Evolutionary conservation across 2,113 vertebrate genomes (phyloP), one percentile per base, ranked within the genome.

Genomic region (Pterocles burchelli): DNA sequence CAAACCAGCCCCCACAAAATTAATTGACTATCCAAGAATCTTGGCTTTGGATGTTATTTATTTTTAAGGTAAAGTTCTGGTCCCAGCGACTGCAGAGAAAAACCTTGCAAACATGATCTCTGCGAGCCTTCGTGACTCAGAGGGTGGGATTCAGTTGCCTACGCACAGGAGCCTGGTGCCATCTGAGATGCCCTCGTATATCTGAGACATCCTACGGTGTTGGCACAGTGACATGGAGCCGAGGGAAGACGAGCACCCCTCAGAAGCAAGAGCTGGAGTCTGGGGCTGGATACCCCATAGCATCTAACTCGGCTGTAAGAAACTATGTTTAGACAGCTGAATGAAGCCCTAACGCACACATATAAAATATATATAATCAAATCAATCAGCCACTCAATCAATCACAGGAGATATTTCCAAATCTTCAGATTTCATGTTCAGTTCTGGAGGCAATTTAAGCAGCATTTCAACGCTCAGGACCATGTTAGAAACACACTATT

Each of bases 371-470:
- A 68, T 78, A 67, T 93, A 89, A 92, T 89, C 86, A 91, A 95
- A 95, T 97, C 95, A 93, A 78, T 95, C 95, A 95, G 83, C 3
- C 91, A 89, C 94, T 95, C 94, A 43, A 87, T 97, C 95, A 87
- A 77, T 95, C 93, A 95, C 25, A 5, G 57, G 70, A 90, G 95
- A 90, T 75, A 57, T 93, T 95, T 93, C 91, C 93, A 96, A 82
- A 91, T 92, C 94, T 95, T 89, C 13, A 49, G 80, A 91, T 78
- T 96, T 90, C 95, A 85, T 46, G 73, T 62, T 62, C 84, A 38
- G 61, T 54, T 94, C 90, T 95, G 91, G 91, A 95, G 91, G 91
- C 84, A 96, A 92, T 93, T 93, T 87, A 57, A 95, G 84, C 68
- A 57, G 58, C 5, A 10, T 86, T 96, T 96, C 95, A 88, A 46